Evolutionary conservation across 2,888 invertebrate genomes (phyloP).

Genomic region (Stenchaetothrips biformis): DNA sequence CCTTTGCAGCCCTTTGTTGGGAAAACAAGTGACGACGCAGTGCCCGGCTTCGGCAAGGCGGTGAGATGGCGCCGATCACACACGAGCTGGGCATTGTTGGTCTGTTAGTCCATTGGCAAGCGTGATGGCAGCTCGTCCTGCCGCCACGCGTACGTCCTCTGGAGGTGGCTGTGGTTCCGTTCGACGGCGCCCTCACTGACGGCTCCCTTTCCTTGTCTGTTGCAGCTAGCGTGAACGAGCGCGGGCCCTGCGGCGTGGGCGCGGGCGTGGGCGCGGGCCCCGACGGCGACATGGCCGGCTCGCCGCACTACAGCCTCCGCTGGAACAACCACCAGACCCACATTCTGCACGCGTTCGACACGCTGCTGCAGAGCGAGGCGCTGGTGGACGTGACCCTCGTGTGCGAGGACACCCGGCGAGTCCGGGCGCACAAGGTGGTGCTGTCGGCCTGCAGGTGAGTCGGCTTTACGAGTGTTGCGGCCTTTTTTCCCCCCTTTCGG

Average conservation of each 20-base stretch:
- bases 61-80: too few relatives aligned
- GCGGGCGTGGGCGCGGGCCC: background rate
- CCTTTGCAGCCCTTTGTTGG: too few relatives aligned
- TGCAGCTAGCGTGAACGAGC: conserved; percentile 20
- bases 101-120: too few relatives aligned
- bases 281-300: conserved; percentile 38
- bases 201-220: background rate
- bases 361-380: conserved; percentile 78
- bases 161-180: background rate
- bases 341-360: conserved; percentile 81
- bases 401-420: conserved; percentile 70
- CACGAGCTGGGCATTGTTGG: too few relatives aligned
- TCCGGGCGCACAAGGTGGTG: conserved; percentile 86
- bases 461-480: background rate
- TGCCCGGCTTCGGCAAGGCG: too few relatives aligned
- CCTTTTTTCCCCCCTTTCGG: too few relatives aligned
- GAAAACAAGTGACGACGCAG: too few relatives aligned
- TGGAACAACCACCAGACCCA: conserved; percentile 93
- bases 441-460: conserved; percentile 67
- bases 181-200: background rate
- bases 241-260: conserved; percentile 1
- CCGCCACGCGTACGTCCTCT: background rate
- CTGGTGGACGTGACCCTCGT: conserved; percentile 87
- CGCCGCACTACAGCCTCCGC: conserved; percentile 84
- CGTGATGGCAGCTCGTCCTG: background rate